Base-by-base conservation (phyloP, 2,113 vertebrate genomes). In the Zonotrichia leucophrys region DNA sequence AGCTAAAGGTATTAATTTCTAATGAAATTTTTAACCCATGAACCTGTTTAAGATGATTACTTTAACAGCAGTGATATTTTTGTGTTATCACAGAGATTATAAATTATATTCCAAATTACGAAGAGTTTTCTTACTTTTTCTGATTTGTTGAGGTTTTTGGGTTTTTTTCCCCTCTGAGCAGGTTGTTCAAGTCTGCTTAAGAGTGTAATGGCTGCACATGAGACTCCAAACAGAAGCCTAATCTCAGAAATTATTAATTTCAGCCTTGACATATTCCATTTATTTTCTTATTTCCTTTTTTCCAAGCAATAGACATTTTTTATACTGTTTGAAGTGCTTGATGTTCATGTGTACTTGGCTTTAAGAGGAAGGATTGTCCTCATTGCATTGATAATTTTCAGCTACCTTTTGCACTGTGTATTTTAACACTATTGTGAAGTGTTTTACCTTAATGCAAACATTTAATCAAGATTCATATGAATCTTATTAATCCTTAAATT, bases 391-490 rank as follows among this genome's bases (percentile, higher is more conserved):
- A 64, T 46, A 60, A 24, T 66, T 62, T 75, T 85, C 37, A 83
- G 11, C 11, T n/a, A 31, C 19, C 13, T 47, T 92, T 87, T 72
- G 9, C 17, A 37, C 16, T 27, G 9, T 58, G 20, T 10, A 37
- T 60, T 76, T 55, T 67, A 55, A 58, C 5, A 39, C 3, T 60
- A 18, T 8, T 70, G 31, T 80, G 86, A 89, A 91, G 31, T 52
- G 35, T 39, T 92, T 82, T 85, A 80, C 52, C 14, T 63, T 33
- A 69, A 35, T 84, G 77, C 35, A 94, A 89, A 75, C 30, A 74
- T 84, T 91, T 88, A 33, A 66, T 67, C 19, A 63, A 87, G 55
- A 77, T 50, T 94, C 41, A 37, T 66, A 66, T 58, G 16, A 92
- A 55, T 69, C 12, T 31, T 62, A 58, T 33, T 18, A 27, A 64